A percentile compares a stretch with the other conserved stretches of the same genome.
Conservation (phyloP, 2,113 vertebrate genomes). For the Chinchilla lanigera region DNA sequence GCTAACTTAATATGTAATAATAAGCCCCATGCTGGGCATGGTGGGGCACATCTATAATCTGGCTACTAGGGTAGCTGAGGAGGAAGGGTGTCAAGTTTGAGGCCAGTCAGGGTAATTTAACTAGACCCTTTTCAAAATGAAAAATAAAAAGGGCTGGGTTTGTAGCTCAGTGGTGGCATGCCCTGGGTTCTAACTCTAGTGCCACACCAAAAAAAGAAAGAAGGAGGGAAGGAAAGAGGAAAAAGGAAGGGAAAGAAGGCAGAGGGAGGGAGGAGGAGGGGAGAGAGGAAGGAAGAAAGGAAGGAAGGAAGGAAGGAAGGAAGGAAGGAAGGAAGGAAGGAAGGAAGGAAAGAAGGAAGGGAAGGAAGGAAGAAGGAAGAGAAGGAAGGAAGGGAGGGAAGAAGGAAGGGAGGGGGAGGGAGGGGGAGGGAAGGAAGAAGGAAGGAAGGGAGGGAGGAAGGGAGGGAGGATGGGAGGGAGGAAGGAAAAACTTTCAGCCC, state of each 20-base stretch:
- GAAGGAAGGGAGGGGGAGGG: neutral
- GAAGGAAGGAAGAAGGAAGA: too few species aligned
- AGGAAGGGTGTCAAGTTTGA: neutral
- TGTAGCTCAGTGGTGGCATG: neutral
- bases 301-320: neutral
- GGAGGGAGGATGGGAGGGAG: too few species aligned
- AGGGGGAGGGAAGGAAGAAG: too few species aligned
- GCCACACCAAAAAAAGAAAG: neutral
- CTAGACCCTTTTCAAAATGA: neutral
- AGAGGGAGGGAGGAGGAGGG: fast-evolving
- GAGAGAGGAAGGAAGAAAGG: neutral
- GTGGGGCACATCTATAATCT: neutral
- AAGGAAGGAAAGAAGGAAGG: too few species aligned
- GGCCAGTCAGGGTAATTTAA: neutral
- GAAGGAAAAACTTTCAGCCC: neutral
- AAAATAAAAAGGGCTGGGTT: neutral
- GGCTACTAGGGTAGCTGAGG: neutral
- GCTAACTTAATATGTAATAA: neutral
- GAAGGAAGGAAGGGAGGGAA: neutral
- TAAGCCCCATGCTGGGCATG: neutral
- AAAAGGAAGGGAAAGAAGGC: neutral
- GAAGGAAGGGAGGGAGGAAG: neutral
- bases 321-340: neutral
- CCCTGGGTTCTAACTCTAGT: neutral
- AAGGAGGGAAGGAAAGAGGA: too few species aligned